phyloP scores from a whole-genome alignment of 1,140 invertebrate genomes.

The Tetramorium alpestre region DNA sequence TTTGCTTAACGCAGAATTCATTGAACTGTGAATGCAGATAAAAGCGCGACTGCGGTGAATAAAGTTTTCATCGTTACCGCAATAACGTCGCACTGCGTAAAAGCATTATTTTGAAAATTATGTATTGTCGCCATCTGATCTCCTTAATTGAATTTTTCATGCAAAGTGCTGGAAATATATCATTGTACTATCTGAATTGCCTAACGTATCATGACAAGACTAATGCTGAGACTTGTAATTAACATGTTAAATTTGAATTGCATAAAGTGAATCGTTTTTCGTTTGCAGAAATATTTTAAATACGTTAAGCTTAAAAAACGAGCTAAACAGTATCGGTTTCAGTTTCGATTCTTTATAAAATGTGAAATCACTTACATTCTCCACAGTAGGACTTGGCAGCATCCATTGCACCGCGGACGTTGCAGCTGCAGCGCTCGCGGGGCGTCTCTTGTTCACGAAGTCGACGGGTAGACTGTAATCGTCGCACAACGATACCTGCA shows the following conservation, averaged over 20 bases:
- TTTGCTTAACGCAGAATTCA: slow-evolving; percentile 59
- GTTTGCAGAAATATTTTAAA: not conserved
- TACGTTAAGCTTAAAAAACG: not conserved
- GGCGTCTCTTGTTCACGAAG: slow-evolving; percentile 89
- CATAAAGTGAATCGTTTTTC: not conserved
- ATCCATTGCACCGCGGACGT: slow-evolving; percentile 86
- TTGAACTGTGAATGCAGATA: slow-evolving; percentile 58
- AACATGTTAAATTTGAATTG: not conserved
- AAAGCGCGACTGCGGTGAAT: slow-evolving; percentile 31
- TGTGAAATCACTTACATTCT: slow-evolving; percentile 85
- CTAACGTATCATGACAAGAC: not conserved
- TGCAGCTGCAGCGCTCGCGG: slow-evolving; percentile 87
- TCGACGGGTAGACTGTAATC: slow-evolving; percentile 93
- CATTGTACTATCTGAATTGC: not conserved
- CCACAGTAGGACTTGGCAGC: slow-evolving; percentile 87
- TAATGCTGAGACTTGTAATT: not conserved
- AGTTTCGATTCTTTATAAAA: not conserved
- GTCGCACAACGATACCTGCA: slow-evolving; percentile 91
- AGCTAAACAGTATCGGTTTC: not conserved
- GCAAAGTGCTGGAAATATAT: not conserved
- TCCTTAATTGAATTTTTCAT: slow-evolving; percentile 44
- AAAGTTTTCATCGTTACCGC: slow-evolving; percentile 34
- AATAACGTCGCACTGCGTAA: slow-evolving; percentile 30
- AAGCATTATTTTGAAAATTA: slow-evolving; percentile 4
- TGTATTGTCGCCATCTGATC: not conserved